Percentiles rank a stretch among this genome's conserved stretches.
phyloP scores from a whole-genome alignment of 2,888 invertebrate genomes.

The Pandemis cinnamomeana region DNA sequence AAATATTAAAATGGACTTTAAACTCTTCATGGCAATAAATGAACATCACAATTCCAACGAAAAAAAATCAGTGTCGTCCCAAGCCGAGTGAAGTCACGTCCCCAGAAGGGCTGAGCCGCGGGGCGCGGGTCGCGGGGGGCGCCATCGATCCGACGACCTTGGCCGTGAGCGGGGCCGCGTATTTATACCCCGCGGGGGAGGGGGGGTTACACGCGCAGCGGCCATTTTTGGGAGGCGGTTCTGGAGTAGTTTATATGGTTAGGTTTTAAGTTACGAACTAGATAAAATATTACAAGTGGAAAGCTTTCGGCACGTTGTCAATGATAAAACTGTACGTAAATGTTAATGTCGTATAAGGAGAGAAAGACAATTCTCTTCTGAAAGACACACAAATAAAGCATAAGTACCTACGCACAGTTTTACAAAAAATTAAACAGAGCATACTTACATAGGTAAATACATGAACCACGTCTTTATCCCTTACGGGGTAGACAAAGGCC shows the following conservation, averaged over 20 bases:
- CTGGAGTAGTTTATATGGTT: neutral
- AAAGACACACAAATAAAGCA: too few species aligned
- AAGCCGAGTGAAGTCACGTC: neutral
- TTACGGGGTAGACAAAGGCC: too few species aligned
- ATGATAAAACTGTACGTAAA: too few species aligned
- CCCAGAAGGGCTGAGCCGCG: neutral
- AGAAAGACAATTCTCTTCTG: too few species aligned
- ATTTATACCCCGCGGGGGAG: neutral
- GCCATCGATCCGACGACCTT: neutral
- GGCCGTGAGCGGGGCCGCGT: conserved; percentile 2
- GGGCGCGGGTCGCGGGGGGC: neutral
- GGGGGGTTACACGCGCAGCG: neutral
- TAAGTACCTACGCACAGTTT: too few species aligned
- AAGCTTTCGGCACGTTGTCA: too few species aligned
- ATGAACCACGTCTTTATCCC: too few species aligned
- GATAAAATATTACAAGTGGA: neutral
- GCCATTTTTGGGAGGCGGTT: neutral
- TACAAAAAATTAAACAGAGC: too few species aligned
- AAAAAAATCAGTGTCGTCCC: neutral
- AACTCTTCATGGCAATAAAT: neutral
- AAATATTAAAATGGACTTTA: too few species aligned
- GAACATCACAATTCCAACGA: neutral
- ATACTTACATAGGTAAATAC: too few species aligned
- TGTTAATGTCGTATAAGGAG: too few species aligned
- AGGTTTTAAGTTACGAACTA: neutral